Percentiles rank a stretch among this genome's conserved stretches.
Evolutionary conservation across 2,113 vertebrate genomes (phyloP).

Genomic region (Phyllostomus hastatus): DNA sequence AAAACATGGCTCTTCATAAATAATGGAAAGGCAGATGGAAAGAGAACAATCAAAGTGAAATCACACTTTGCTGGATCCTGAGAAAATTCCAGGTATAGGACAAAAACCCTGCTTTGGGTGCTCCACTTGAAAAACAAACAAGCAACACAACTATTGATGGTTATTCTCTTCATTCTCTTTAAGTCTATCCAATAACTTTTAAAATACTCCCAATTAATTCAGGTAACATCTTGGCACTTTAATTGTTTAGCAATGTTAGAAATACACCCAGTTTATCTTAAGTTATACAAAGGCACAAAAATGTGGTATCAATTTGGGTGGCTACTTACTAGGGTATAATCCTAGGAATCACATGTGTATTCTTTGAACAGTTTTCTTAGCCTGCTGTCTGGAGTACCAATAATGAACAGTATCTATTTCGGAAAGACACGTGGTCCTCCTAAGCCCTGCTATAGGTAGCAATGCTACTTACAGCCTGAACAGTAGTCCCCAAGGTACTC

Average conservation of each 20-base stretch:
- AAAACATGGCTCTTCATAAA: constrained; percentile 4
- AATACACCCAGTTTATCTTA: background rate
- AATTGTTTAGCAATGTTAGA: background rate
- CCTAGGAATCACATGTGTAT: background rate
- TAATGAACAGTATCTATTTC: background rate
- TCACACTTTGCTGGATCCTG: background rate
- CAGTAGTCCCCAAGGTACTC: background rate
- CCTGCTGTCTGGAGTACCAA: background rate
- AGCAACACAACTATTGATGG: background rate
- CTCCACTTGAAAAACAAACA: background rate
- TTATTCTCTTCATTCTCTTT: background rate
- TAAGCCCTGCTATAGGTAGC: background rate
- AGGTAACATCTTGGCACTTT: background rate
- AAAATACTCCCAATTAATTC: background rate
- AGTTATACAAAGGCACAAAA: background rate
- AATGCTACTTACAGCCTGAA: background rate
- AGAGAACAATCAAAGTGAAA: background rate
- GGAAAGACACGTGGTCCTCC: background rate
- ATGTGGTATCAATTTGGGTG: background rate
- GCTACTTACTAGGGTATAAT: background rate
- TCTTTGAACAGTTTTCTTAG: background rate
- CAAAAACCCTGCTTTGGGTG: background rate
- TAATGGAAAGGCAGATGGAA: background rate
- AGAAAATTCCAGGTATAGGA: background rate
- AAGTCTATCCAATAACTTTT: background rate